Conservation (phyloP, 2,113 vertebrate species). For the Pachyramphus minor region DNA sequence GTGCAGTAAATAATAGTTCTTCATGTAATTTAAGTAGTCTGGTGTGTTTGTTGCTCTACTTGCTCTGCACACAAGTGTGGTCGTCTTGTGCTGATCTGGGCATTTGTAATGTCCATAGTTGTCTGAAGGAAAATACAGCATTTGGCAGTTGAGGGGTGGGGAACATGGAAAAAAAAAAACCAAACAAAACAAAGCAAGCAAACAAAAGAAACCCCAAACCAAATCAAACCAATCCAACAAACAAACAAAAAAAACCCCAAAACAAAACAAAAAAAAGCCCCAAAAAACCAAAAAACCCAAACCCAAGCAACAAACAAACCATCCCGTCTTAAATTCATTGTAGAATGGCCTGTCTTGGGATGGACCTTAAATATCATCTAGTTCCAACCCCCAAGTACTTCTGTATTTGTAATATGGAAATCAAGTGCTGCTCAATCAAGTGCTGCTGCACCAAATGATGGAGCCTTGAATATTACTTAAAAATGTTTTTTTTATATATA, state of each 20-base stretch:
- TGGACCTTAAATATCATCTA: neutral
- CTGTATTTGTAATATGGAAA: neutral
- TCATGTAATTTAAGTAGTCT: neutral
- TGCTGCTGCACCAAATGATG: too few species aligned
- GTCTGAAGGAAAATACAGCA: accelerated
- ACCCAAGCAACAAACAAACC: neutral
- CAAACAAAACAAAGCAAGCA: neutral
- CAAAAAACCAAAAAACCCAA: neutral
- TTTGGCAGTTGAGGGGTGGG: neutral
- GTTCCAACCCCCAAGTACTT: neutral
- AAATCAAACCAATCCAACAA: neutral
- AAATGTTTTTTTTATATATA: neutral
- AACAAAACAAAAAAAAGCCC: too few species aligned
- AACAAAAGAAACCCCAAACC: too few species aligned
- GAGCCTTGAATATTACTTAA: neutral
- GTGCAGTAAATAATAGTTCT: neutral
- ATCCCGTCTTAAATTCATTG: neutral
- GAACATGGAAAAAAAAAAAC: neutral
- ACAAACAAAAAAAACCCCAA: too few species aligned
- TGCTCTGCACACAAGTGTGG: accelerated
- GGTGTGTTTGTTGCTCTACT: neutral
- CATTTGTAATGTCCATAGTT: neutral
- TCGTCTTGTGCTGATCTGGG: neutral
- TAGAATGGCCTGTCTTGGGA: neutral
- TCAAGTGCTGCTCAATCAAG: neutral